A percentile compares a stretch with the other conserved stretches of the same genome.
Evolutionary conservation across 2,797 vertebrate genomes (phyloP).

Genomic region (Selene dorsalis): DNA sequence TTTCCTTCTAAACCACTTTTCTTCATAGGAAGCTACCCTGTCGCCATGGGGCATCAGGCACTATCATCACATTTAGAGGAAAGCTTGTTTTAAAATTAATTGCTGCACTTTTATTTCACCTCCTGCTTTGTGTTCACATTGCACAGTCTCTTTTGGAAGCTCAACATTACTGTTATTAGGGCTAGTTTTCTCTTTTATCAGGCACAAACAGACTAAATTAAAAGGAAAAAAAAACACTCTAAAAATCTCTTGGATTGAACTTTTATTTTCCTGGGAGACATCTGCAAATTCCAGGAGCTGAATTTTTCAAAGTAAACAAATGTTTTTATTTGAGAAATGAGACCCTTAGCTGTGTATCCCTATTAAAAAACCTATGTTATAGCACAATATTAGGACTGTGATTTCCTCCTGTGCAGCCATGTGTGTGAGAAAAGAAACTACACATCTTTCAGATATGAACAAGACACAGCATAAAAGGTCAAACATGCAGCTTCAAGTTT

Average conservation of each 20-base stretch:
- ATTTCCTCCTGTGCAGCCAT: not conserved
- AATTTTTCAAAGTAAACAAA: not conserved
- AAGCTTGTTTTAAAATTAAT: constrained; percentile 15
- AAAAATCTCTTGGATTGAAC: not conserved
- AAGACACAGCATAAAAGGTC: not conserved
- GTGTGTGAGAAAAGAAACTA: not conserved
- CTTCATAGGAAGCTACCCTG: not conserved
- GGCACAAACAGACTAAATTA: not conserved
- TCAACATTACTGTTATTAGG: constrained; percentile 14
- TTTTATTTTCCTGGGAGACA: not conserved
- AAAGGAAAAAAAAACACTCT: not conserved
- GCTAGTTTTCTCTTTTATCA: constrained; percentile 1
- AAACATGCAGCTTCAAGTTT: too few relatives aligned
- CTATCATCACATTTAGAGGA: constrained; percentile 11
- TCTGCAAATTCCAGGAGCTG: not conserved
- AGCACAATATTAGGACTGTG: not conserved
- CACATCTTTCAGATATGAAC: not conserved
- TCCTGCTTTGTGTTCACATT: constrained; percentile 7
- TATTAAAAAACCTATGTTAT: not conserved
- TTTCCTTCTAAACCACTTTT: constrained; percentile 38
- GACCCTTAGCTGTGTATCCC: not conserved
- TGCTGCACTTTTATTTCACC: constrained; percentile 20
- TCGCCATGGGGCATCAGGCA: not conserved
- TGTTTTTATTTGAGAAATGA: not conserved
- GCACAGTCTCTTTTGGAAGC: not conserved